These are phyloP conservation scores for Coleophora deauratella DNA, from an alignment of 2,888 invertebrate genomes.

Conservation along the genomic window DNA sequence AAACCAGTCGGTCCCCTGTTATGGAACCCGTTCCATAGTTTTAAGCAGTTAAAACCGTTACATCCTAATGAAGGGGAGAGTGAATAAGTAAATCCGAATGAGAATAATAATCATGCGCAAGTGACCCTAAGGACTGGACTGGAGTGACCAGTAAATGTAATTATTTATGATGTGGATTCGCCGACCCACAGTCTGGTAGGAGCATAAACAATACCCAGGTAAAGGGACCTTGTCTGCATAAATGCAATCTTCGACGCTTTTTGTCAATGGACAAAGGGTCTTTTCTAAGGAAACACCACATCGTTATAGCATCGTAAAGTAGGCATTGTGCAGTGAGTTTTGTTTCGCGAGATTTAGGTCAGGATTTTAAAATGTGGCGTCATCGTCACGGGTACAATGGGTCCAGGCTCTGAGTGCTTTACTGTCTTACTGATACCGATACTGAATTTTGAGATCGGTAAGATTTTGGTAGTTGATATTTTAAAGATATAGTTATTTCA, in stretches of 20 bases:
- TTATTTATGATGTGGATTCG: conserved; percentile 64
- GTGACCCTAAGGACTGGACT: conserved; percentile 54
- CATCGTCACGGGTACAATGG: conserved; percentile 57
- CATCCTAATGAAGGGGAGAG: conserved; percentile 71
- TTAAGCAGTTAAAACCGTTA: conserved; percentile 73
- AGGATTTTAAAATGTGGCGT: conserved; percentile 68
- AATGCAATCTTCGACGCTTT: conserved; percentile 64
- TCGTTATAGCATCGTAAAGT: conserved; percentile 71
- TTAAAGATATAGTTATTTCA: no score
- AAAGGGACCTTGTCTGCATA: conserved; percentile 63
- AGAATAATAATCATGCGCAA: conserved; percentile 62
- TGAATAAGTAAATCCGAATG: conserved; percentile 58
- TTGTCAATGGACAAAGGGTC: conserved; percentile 70
- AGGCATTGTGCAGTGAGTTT: conserved; percentile 65
- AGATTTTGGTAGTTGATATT: no score
- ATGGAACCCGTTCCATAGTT: conserved; percentile 69
- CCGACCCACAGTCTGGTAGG: conserved; percentile 62
- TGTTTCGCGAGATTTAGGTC: conserved; percentile 70
- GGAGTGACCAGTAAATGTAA: conserved; percentile 60
- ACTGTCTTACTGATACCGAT: conserved; percentile 30
- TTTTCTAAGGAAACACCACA: conserved; percentile 72
- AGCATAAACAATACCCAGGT: conserved; percentile 65
- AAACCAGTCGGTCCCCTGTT: conserved; percentile 62
- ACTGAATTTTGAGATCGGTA: no score
- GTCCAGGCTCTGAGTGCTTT: conserved; percentile 35